phyloP scores from a whole-genome alignment of 2,888 invertebrate genomes.

The Tipula lateralis region DNA sequence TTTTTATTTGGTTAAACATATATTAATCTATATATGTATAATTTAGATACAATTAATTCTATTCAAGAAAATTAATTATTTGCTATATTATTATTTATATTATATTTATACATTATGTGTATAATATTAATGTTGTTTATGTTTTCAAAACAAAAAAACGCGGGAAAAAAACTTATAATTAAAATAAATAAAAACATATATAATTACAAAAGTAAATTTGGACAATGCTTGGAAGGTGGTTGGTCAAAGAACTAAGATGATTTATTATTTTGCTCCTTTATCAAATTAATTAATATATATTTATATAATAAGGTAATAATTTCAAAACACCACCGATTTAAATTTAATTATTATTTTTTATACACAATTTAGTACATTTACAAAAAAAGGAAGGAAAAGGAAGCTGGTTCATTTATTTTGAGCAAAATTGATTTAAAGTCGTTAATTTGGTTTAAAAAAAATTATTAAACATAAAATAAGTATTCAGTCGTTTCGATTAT shows the following conservation, averaged over 20 bases:
- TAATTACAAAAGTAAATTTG: neutral
- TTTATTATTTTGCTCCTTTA: neutral
- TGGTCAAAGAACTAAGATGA: neutral
- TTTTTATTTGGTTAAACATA: neutral
- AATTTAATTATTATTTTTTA: neutral
- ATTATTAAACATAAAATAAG: neutral
- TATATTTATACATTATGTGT: neutral
- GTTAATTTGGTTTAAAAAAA: no score
- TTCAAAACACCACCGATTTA: conserved; percentile 14
- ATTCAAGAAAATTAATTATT: neutral
- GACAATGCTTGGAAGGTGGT: neutral
- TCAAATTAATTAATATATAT: neutral
- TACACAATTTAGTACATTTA: neutral
- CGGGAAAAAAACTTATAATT: neutral
- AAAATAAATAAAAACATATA: neutral
- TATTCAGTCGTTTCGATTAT: neutral
- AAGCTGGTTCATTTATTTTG: neutral
- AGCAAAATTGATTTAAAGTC: neutral
- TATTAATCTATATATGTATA: neutral
- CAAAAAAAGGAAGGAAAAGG: neutral
- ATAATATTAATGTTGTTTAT: neutral
- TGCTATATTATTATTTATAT: neutral
- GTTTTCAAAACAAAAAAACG: neutral
- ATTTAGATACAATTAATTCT: neutral
- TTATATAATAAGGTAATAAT: no score